A percentile compares a stretch with the other conserved stretches of the same genome.
These are phyloP conservation scores for Bolinopsis microptera DNA, from an alignment of 37 sponge, comb jelly and placozoan genomes.

Conservation along the genomic window DNA sequence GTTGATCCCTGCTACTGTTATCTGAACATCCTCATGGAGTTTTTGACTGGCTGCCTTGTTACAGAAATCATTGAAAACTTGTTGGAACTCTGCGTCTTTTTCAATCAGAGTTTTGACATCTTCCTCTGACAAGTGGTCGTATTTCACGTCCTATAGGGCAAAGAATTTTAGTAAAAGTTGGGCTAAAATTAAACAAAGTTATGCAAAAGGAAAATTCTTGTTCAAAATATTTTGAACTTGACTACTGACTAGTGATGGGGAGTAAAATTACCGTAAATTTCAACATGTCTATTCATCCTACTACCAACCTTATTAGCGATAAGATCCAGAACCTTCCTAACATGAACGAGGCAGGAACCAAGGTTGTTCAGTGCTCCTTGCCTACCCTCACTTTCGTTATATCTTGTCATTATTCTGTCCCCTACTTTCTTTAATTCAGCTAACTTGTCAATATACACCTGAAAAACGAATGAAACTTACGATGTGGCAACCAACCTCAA, in stretches of 20 bases:
- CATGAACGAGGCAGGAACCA: slow-evolving; percentile 76
- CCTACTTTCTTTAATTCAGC: slow-evolving; percentile 78
- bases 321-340: slow-evolving; percentile 80
- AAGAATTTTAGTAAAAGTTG: background rate
- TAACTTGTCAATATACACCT: slow-evolving; percentile 76
- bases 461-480: no score
- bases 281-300: no score
- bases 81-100: slow-evolving; percentile 71
- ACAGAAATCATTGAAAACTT: slow-evolving; percentile 41
- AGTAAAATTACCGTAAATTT: no score
- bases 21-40: background rate
- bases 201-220: no score
- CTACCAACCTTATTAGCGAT: slow-evolving; percentile 69
- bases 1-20: slow-evolving; percentile 42
- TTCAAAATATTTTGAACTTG: no score
- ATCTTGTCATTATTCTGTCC: slow-evolving; percentile 73
- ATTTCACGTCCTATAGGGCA: slow-evolving; percentile 78
- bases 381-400: slow-evolving; percentile 72
- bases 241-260: no score
- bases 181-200: background rate
- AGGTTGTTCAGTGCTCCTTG: slow-evolving; percentile 78
- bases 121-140: slow-evolving; percentile 78
- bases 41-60: background rate
- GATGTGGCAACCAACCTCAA: no score
- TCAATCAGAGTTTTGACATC: slow-evolving; percentile 86